Percentiles rank a stretch among this genome's conserved stretches.
Conservation (phyloP, 2,888 invertebrate species). For the Cheilosia vernalis region DNA sequence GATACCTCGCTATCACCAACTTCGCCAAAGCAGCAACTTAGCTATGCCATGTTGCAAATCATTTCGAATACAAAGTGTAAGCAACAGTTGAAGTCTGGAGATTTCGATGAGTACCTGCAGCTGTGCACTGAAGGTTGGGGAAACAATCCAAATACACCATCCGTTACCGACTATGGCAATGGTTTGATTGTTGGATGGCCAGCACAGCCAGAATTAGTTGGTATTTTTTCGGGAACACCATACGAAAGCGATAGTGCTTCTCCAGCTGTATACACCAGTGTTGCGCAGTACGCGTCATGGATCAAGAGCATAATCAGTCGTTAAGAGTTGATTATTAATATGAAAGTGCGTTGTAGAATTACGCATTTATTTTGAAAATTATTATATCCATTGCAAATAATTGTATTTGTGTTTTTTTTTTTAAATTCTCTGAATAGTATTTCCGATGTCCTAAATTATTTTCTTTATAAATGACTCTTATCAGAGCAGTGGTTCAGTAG, state of each 20-base stretch:
- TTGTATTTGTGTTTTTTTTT: too few relatives aligned
- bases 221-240: conserved; percentile 34
- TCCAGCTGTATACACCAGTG: conserved; percentile 18
- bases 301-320: conserved; percentile 40
- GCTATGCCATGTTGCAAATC: conserved; percentile 48
- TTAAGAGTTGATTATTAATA: neutral
- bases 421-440: too few relatives aligned
- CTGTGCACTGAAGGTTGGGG: conserved; percentile 53
- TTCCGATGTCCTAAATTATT: too few relatives aligned
- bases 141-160: conserved; percentile 44
- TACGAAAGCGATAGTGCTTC: neutral
- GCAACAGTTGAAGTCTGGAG: neutral
- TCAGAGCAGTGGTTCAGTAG: too few relatives aligned
- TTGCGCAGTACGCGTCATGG: conserved; percentile 56
- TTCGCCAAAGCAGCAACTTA: neutral
- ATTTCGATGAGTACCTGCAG: conserved; percentile 63
- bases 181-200: conserved; percentile 66
- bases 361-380: too few relatives aligned
- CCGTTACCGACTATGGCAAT: conserved; percentile 45
- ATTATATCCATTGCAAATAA: too few relatives aligned
- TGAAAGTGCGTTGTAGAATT: neutral
- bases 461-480: too few relatives aligned
- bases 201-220: conserved; percentile 45
- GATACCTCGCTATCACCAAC: too few relatives aligned
- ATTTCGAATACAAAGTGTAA: conserved; percentile 37